Percentiles rank a stretch among this genome's conserved stretches.
phyloP scores from a whole-genome alignment of 2,888 invertebrate species.

The Agrochola lychnidis region DNA sequence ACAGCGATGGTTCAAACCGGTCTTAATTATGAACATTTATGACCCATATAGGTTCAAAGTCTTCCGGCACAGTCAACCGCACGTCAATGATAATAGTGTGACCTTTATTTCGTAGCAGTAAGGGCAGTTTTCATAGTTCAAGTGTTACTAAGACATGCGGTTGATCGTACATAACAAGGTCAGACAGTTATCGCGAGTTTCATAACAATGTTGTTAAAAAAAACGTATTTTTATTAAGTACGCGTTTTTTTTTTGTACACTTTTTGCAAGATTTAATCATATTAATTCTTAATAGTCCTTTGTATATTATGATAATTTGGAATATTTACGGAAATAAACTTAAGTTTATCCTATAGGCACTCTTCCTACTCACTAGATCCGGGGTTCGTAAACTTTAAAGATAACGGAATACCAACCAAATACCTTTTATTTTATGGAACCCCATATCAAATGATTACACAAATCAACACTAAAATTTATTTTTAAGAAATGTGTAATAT shows the following conservation, averaged over 20 bases:
- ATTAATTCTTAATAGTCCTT: constrained; percentile 30
- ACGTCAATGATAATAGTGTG: not conserved
- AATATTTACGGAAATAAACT: not conserved
- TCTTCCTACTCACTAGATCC: not conserved
- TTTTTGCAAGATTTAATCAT: constrained; percentile 10
- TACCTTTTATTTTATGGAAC: too few species aligned
- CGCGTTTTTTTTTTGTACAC: not conserved
- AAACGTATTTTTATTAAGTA: constrained; percentile 1
- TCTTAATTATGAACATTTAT: constrained; percentile 45
- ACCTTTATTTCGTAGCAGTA: constrained; percentile 4
- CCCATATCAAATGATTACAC: too few species aligned
- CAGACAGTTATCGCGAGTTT: constrained; percentile 30
- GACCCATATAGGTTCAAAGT: constrained; percentile 54
- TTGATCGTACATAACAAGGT: constrained; percentile 33
- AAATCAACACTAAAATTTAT: too few species aligned
- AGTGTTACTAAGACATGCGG: not conserved
- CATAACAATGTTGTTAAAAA: constrained; percentile 25
- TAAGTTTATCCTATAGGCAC: not conserved
- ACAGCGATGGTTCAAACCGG: constrained; percentile 33
- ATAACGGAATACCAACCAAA: too few species aligned
- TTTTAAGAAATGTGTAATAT: too few species aligned
- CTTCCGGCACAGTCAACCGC: constrained; percentile 32
- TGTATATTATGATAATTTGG: constrained; percentile 26
- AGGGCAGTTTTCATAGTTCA: constrained; percentile 15
- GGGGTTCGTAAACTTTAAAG: too few species aligned